Evolutionary conservation across 37 sponge, comb jelly and placozoan genomes (phyloP).

Genomic region (Halichondria panicea): DNA sequence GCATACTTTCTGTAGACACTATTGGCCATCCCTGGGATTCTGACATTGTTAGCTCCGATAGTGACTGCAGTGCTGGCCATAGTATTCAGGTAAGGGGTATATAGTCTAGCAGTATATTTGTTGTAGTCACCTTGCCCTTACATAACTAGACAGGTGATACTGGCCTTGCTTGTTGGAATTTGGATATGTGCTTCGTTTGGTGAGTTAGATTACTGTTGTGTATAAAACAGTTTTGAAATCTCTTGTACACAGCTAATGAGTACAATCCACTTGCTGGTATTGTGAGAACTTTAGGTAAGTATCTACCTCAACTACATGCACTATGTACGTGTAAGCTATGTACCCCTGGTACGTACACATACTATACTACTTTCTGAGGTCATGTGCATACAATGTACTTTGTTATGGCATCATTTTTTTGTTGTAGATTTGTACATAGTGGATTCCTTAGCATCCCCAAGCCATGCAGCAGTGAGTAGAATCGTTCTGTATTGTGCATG

Average conservation of each 20-base stretch:
- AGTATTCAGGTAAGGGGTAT: conserved; percentile 23
- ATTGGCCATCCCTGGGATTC: conserved; percentile 27
- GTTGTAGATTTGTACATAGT: conserved; percentile 34
- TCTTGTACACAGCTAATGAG: conserved; percentile 2
- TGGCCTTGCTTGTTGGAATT: conserved; percentile 40
- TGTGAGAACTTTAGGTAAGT: conserved; percentile 33
- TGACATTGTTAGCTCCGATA: conserved; percentile 45
- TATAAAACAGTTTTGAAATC: background rate
- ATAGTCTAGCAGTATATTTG: background rate
- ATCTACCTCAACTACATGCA: background rate
- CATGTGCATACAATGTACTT: too few relatives aligned
- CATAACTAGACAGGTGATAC: conserved; percentile 26
- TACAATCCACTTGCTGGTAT: conserved; percentile 32
- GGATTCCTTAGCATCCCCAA: conserved; percentile 10
- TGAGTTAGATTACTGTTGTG: conserved; percentile 1
- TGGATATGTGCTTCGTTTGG: conserved; percentile 43
- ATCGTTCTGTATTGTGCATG: too few relatives aligned
- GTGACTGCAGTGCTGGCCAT: conserved; percentile 40
- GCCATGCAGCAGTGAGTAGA: conserved; percentile 29
- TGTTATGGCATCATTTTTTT: background rate
- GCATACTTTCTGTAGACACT: conserved; percentile 4
- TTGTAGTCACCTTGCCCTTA: background rate
- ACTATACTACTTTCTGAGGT: background rate
- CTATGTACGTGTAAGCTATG: background rate
- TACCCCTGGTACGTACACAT: too few relatives aligned